Conservation (phyloP, 1,140 invertebrate genomes). For the Caenorhabditis remanei region DNA sequence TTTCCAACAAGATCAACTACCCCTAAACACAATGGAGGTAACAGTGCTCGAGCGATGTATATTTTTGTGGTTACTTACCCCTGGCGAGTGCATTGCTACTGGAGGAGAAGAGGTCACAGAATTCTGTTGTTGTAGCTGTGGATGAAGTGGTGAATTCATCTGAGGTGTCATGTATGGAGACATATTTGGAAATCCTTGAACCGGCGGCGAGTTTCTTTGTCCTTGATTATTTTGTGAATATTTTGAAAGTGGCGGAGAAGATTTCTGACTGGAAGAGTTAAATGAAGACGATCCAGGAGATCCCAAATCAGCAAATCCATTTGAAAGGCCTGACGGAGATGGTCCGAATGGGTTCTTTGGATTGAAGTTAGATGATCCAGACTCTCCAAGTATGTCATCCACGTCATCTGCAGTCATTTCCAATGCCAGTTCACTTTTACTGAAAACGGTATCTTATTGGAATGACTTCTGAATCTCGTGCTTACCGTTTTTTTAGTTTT, state of each 20-base stretch:
- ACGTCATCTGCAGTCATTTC: slow-evolving; percentile 44
- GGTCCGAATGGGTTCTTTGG: slow-evolving; percentile 44
- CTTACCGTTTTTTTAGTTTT: slow-evolving; percentile 37
- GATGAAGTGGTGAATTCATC: slow-evolving; percentile 38
- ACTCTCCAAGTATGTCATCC: slow-evolving; percentile 20
- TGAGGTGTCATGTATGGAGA: slow-evolving; percentile 38
- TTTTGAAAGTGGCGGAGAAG: slow-evolving; percentile 37
- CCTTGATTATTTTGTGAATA: slow-evolving; percentile 42
- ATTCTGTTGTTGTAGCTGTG: slow-evolving; percentile 32
- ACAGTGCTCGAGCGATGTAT: too few relatives aligned
- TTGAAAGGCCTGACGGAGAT: neutral
- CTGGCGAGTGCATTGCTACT: slow-evolving; percentile 27
- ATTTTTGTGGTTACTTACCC: neutral
- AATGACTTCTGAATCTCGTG: neutral
- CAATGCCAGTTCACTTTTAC: slow-evolving; percentile 22
- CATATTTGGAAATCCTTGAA: slow-evolving; percentile 26
- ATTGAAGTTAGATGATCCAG: slow-evolving; percentile 1
- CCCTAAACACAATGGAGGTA: too few relatives aligned
- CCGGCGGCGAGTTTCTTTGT: neutral
- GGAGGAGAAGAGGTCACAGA: neutral
- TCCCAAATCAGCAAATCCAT: slow-evolving; percentile 4
- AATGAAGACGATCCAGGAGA: neutral
- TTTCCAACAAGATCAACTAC: too few relatives aligned
- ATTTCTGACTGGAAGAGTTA: neutral
- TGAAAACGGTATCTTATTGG: neutral